phyloP scores from a whole-genome alignment of 2,888 invertebrate species.

The Ecliptopera silaceata region DNA sequence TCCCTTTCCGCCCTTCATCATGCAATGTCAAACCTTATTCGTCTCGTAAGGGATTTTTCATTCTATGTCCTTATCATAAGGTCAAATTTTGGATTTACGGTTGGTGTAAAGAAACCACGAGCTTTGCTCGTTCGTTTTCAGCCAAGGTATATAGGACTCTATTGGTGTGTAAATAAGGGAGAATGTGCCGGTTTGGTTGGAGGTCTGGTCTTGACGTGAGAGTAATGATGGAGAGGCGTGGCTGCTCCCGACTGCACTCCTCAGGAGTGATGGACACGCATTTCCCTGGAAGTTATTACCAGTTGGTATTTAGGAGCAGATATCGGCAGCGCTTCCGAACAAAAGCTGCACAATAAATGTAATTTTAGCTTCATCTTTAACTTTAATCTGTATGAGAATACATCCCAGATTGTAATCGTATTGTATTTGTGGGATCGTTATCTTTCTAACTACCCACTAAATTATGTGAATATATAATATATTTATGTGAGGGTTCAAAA shows the following conservation, averaged over 20 bases:
- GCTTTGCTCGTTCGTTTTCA: neutral
- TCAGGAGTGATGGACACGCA: slow-evolving; percentile 18
- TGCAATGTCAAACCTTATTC: slow-evolving; percentile 5
- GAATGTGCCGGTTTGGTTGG: neutral
- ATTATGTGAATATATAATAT: too few species aligned
- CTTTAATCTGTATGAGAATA: too few species aligned
- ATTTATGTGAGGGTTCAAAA: too few species aligned
- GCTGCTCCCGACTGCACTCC: slow-evolving; percentile 11
- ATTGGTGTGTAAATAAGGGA: neutral
- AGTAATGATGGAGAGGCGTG: slow-evolving; percentile 20
- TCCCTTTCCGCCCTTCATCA: slow-evolving; percentile 27
- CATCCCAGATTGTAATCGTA: too few species aligned
- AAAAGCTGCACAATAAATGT: neutral
- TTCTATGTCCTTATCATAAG: neutral
- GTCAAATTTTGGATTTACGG: neutral
- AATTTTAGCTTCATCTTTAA: neutral
- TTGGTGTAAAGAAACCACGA: slow-evolving; percentile 12
- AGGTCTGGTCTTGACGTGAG: slow-evolving; percentile 13
- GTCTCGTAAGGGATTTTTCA: neutral
- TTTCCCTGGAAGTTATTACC: slow-evolving; percentile 10
- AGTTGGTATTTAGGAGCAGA: slow-evolving; percentile 4
- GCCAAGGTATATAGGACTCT: neutral
- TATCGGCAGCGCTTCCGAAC: neutral
- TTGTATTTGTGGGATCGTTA: too few species aligned
- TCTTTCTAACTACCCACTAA: too few species aligned